phyloP scores from a whole-genome alignment of 2,888 invertebrate genomes.

The Chloroclysta siterata region DNA sequence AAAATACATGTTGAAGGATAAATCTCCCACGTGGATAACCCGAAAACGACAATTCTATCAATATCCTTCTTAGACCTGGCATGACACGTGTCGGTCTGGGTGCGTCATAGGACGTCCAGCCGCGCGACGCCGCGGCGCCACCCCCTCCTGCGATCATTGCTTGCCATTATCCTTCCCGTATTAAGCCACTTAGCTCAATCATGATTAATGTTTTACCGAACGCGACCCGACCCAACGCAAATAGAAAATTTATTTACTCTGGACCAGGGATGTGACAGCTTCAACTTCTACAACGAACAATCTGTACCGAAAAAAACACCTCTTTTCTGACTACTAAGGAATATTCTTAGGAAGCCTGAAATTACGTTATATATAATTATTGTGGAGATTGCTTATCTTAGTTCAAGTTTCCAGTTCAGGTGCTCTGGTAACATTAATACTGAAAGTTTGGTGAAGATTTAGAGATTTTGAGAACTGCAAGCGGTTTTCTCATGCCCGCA shows the following conservation, averaged over 20 bases:
- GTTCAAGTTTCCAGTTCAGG: no score
- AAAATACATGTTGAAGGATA: neutral
- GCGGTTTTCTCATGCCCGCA: constrained; percentile 1
- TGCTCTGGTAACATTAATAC: neutral
- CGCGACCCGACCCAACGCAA: constrained; percentile 77
- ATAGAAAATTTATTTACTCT: constrained; percentile 84
- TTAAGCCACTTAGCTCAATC: constrained; percentile 86
- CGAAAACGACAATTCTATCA: constrained; percentile 17
- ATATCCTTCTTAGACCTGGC: constrained; percentile 22
- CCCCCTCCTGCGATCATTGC: constrained; percentile 82
- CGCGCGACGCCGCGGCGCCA: constrained; percentile 74
- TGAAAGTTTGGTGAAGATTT: neutral
- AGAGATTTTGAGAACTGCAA: neutral
- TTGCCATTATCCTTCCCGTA: constrained; percentile 82
- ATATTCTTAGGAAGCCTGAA: neutral
- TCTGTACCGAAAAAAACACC: neutral
- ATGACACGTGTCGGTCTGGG: constrained; percentile 43
- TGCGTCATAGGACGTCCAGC: constrained; percentile 67
- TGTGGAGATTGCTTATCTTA: no score
- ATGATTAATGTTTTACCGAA: constrained; percentile 85
- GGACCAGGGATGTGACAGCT: constrained; percentile 34
- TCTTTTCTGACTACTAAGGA: neutral
- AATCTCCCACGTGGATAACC: neutral
- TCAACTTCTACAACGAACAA: constrained; percentile 4
- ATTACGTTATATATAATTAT: no score